These are phyloP conservation scores for Trachythela sp. DNA, from an alignment of 64 coral and sea anemone species.

Conservation along the genomic window DNA sequence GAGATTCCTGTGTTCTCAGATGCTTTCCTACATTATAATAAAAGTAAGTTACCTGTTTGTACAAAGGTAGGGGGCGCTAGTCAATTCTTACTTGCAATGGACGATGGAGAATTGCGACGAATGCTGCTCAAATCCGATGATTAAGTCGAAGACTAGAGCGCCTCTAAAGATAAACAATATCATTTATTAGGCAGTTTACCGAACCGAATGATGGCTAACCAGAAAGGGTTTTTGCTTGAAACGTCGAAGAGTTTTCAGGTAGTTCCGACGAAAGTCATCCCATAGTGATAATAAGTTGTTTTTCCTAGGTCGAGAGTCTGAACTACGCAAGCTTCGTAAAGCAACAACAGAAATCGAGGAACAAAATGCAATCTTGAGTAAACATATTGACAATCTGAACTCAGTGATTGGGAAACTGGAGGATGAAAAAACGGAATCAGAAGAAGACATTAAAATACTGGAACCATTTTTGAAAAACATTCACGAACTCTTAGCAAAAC, in stretches of 20 bases:
- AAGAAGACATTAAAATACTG: constrained; percentile 71
- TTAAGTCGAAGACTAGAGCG: background rate
- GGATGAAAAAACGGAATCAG: constrained; percentile 77
- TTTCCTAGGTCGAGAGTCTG: constrained; percentile 77
- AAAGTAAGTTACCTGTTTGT: constrained; percentile 43
- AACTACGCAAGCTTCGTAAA: constrained; percentile 75
- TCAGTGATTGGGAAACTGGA: constrained; percentile 93
- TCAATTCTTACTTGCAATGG: no score
- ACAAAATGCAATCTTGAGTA: constrained; percentile 98
- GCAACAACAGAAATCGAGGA: constrained; percentile 91
- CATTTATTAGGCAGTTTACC: no score
- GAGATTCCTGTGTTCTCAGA: constrained; percentile 96
- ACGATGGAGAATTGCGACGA: no score
- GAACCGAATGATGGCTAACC: no score
- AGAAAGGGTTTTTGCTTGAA: no score
- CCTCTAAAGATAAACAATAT: no score
- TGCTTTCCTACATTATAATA: constrained; percentile 94
- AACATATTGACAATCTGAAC: constrained; percentile 98
- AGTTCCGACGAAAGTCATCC: no score
- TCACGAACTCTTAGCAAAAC: constrained; percentile 62
- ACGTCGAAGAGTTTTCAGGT: no score
- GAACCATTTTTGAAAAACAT: constrained; percentile 76
- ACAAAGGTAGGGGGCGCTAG: no score
- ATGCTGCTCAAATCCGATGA: no score
- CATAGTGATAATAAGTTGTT: no score